These are phyloP conservation scores for Crenuchus spilurus DNA, from an alignment of 2,797 vertebrate genomes.

Conservation along the genomic window DNA sequence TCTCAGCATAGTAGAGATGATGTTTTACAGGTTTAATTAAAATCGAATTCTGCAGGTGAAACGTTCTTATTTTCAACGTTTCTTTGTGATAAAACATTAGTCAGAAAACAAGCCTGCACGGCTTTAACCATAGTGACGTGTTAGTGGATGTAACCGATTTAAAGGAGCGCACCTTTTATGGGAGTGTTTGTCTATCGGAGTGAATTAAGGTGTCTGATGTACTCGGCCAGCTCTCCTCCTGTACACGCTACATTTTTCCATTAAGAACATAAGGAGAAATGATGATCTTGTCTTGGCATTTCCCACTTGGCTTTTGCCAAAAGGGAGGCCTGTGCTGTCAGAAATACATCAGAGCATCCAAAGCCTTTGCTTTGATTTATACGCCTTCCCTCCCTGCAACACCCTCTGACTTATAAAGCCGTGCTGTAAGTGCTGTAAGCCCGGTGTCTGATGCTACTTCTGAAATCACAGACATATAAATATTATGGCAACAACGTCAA, in stretches of 20 bases:
- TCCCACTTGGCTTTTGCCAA: conserved; percentile 47
- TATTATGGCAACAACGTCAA: too few species aligned
- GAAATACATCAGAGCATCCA: conserved; percentile 39
- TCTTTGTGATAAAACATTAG: background rate
- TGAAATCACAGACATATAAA: too few species aligned
- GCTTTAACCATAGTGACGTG: conserved; percentile 1
- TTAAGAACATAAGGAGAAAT: conserved; percentile 51
- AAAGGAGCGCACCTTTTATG: conserved; percentile 44
- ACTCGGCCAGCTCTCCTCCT: conserved; percentile 35
- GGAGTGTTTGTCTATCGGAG: conserved; percentile 51
- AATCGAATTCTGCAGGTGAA: background rate
- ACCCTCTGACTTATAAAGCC: conserved; percentile 23
- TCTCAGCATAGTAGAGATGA: background rate
- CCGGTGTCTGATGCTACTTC: too few species aligned
- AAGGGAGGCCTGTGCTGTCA: conserved; percentile 37
- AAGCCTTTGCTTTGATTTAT: conserved; percentile 41
- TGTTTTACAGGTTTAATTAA: background rate
- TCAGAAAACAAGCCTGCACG: background rate
- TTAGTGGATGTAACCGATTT: conserved; percentile 8
- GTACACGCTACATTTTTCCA: conserved; percentile 40
- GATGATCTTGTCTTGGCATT: conserved; percentile 55
- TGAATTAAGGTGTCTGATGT: conserved; percentile 52
- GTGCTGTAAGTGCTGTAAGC: background rate
- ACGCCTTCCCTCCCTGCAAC: conserved; percentile 31
- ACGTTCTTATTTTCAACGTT: background rate